Percentiles rank a stretch among this genome's conserved stretches.
phyloP scores from a whole-genome alignment of 2,888 invertebrate genomes.

The Campopleginae sp. region DNA sequence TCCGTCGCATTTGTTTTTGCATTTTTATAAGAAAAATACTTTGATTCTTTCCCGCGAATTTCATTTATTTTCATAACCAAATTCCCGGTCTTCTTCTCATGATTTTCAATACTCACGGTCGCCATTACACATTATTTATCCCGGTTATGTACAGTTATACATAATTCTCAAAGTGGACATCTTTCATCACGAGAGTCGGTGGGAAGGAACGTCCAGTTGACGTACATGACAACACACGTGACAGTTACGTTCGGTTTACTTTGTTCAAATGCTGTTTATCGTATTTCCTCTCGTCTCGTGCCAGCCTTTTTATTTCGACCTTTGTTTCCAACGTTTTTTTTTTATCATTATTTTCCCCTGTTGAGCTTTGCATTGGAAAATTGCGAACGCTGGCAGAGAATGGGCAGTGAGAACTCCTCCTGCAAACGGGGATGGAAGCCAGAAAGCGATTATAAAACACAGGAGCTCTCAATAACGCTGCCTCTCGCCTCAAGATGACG shows the following conservation, averaged over 20 bases:
- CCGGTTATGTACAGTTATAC: not conserved
- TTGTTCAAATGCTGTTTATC: constrained; percentile 16
- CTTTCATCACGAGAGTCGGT: not conserved
- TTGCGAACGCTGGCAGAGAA: constrained; percentile 54
- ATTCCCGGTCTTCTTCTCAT: not conserved
- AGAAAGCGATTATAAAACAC: constrained; percentile 5
- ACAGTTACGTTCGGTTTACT: not conserved
- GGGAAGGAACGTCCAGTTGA: not conserved
- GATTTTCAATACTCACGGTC: not conserved
- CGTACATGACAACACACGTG: constrained; percentile 14
- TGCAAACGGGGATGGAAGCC: constrained; percentile 22
- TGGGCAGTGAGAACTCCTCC: constrained; percentile 9
- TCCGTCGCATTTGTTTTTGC: not conserved
- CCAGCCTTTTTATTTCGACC: constrained; percentile 12
- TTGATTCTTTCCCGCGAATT: not conserved
- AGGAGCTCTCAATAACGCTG: constrained; percentile 17
- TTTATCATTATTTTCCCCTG: constrained; percentile 7
- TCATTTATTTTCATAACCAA: not conserved
- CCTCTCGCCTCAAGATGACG: constrained; percentile 16
- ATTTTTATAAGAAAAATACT: not conserved
- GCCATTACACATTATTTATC: not conserved
- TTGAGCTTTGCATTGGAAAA: constrained; percentile 48
- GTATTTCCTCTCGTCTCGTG: constrained; percentile 4
- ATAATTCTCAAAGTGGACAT: constrained; percentile 2
- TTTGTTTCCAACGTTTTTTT: constrained; percentile 29